Percentiles rank a stretch among this genome's conserved stretches.
These are phyloP conservation scores for Caerostris extrusa DNA, from an alignment of 1,140 invertebrate species.

Conservation along the genomic window DNA sequence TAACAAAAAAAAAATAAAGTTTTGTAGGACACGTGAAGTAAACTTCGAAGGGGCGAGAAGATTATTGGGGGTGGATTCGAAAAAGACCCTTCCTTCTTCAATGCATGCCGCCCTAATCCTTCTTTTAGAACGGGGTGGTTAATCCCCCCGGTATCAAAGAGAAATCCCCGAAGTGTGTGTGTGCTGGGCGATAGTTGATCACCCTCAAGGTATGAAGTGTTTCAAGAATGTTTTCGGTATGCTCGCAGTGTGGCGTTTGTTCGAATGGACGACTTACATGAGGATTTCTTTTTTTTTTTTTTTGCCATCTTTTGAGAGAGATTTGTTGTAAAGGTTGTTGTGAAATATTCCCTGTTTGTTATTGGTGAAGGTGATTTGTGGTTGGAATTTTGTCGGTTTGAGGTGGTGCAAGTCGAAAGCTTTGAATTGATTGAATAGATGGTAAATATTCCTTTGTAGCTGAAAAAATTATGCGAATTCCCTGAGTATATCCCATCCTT, in stretches of 20 bases:
- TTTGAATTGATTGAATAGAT: neutral
- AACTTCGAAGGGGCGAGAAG: constrained; percentile 4
- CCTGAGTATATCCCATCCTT: too few relatives aligned
- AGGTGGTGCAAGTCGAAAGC: neutral
- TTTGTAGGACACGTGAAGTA: neutral
- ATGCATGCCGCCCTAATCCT: constrained; percentile 57
- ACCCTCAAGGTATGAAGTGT: constrained; percentile 30
- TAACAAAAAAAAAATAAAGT: neutral
- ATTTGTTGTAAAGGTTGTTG: neutral
- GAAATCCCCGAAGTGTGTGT: constrained; percentile 54
- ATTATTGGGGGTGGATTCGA: neutral
- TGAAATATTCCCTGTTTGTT: constrained; percentile 5
- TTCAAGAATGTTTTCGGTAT: constrained; percentile 50
- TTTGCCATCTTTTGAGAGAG: neutral
- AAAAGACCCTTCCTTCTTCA: neutral
- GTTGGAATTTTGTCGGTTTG: neutral
- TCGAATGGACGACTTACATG: constrained; percentile 7
- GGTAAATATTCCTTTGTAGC: neutral
- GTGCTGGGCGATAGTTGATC: constrained; percentile 16
- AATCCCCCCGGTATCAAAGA: constrained; percentile 38
- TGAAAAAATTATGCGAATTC: too few relatives aligned
- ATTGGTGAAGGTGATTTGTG: neutral
- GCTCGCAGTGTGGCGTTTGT: constrained; percentile 15
- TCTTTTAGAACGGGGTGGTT: constrained; percentile 41
- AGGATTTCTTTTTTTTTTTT: neutral